Evolutionary conservation across 2,888 invertebrate species (phyloP).

Genomic region (Dioctria linearis): DNA sequence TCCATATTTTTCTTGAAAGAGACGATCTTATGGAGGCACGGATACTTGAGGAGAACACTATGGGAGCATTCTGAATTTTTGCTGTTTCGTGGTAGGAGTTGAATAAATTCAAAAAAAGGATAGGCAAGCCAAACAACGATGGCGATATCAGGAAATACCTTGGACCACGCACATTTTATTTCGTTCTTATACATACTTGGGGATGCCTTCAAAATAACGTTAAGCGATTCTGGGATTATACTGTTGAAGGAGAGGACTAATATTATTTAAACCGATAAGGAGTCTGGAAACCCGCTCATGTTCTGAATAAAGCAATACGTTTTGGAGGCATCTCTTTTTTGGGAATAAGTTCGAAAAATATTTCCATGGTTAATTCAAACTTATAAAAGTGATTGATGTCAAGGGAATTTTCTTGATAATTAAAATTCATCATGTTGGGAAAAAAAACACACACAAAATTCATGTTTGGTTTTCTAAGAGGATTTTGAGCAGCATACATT

Average conservation of each 20-base stretch:
- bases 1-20: constrained; percentile 47
- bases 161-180: constrained; percentile 5
- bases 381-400: too few species aligned
- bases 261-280: constrained; percentile 14
- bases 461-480: too few species aligned
- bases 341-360: too few species aligned
- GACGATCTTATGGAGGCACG: neutral
- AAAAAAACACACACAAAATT: too few species aligned
- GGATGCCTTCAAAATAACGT: neutral
- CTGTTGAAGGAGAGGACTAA: constrained; percentile 9
- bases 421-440: too few species aligned
- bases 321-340: neutral
- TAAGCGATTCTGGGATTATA: constrained; percentile 16
- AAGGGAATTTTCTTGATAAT: too few species aligned
- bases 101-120: neutral
- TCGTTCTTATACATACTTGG: constrained; percentile 12
- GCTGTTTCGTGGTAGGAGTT: neutral
- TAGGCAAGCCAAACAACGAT: neutral
- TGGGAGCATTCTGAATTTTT: neutral
- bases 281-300: constrained; percentile 5
- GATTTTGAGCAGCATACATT: too few species aligned
- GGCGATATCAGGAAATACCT: neutral
- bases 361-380: too few species aligned
- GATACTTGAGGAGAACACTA: neutral
- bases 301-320: neutral